Evolutionary conservation across 2,113 vertebrate genomes (phyloP), one percentile per base, ranked within the genome.

Genomic region (Girardinichthys multiradiatus): DNA sequence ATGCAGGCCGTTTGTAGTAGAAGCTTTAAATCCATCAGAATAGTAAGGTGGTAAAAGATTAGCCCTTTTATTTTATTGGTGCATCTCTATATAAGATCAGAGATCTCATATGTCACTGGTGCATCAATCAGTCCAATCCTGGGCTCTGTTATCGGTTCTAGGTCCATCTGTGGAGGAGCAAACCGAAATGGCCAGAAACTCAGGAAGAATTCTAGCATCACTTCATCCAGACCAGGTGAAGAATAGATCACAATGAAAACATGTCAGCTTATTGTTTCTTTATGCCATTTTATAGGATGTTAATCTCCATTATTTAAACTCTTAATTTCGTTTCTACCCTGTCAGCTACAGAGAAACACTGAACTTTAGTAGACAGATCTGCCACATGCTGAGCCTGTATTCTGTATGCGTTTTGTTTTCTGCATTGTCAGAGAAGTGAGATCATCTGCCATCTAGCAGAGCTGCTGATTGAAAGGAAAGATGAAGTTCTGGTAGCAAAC

Each of bases 111-210:
- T 13, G 10, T 28, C 68, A 24, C 57, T 57, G 57, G 33, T 57
- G 9, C 30, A 57, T 64, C 11, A n/a, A 27, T 76, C 13, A 42
- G 31, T 66, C 19, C 3, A 21, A 2, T 75, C 15, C 19, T 33
- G 42, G 26, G 62, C n/a, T 65, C 10, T 39, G 27, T 2, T 64
- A 4, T 85, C 98, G 96, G 97, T 11, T 66, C 4, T 83, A 99
- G 97, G 97, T 11, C 97, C 96, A 19, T 98, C 96, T 0, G 96
- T 99, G 59, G 98, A 99, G 83, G 96, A 98, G 79, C 98, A 99
- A 87, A 96, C 96, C 31, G 96, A 98, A 87, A 96, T 97, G 95
- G 95, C 97, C 5, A 94, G 96, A 6, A 79, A 91, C 66, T 95
- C 94, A 66, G 97, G 98, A 76, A 95, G 97, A 85, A 90, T 81